A percentile compares a stretch with the other conserved stretches of the same genome.
These are phyloP conservation scores for Hormaphis cornu DNA, from an alignment of 1,140 invertebrate genomes.

Conservation along the genomic window DNA sequence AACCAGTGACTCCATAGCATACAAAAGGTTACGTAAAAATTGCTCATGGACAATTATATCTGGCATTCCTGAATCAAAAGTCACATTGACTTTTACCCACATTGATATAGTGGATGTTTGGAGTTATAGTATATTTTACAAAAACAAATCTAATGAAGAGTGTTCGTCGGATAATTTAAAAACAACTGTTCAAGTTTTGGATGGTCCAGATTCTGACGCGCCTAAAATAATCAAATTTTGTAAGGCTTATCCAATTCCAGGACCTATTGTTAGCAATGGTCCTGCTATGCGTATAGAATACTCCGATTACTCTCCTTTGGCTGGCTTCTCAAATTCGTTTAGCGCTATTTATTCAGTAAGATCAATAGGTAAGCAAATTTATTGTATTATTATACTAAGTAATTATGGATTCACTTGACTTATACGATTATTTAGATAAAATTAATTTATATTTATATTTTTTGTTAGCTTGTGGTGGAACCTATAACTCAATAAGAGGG, in stretches of 20 bases:
- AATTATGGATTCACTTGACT: too few relatives aligned
- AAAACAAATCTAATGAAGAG: background rate
- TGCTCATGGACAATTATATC: conserved; percentile 56
- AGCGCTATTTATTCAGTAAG: conserved; percentile 55
- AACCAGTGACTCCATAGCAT: conserved; percentile 35
- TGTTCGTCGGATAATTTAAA: too few relatives aligned
- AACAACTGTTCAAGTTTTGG: conserved; percentile 44
- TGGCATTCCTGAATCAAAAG: conserved; percentile 41
- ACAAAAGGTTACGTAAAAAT: conserved; percentile 39
- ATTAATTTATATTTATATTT: conserved; percentile 8
- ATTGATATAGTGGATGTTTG: background rate
- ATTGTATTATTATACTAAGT: too few relatives aligned
- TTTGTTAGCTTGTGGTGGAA: conserved; percentile 58
- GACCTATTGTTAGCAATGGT: conserved; percentile 54
- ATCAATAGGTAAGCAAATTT: conserved; percentile 44
- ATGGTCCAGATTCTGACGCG: conserved; percentile 54
- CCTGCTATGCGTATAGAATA: conserved; percentile 48
- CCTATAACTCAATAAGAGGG: conserved; percentile 52
- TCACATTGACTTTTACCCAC: conserved; percentile 12
- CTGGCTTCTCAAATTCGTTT: conserved; percentile 38
- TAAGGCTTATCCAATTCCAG: conserved; percentile 46
- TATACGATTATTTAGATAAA: background rate
- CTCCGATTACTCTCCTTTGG: conserved; percentile 8
- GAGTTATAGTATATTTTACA: background rate
- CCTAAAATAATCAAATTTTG: conserved; percentile 49